phyloP scores from a whole-genome alignment of 1,140 invertebrate genomes.

The Limonius californicus region DNA sequence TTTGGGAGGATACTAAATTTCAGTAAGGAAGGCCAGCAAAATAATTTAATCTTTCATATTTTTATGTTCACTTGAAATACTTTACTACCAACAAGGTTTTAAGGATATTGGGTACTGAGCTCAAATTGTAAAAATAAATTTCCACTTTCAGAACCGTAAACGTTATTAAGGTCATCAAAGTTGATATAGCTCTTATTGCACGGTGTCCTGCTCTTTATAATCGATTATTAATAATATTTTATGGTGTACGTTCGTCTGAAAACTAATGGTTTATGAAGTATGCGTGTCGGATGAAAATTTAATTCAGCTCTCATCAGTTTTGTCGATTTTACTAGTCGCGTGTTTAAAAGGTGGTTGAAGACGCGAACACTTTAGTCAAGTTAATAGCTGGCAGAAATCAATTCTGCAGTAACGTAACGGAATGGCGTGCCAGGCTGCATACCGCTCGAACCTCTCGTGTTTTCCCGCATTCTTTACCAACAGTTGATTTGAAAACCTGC shows the following conservation, averaged over 20 bases:
- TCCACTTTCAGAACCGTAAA: neutral
- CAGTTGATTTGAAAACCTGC: constrained; percentile 18
- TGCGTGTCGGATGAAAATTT: constrained; percentile 26
- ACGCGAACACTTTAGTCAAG: constrained; percentile 32
- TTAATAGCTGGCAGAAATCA: constrained; percentile 36
- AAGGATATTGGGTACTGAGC: neutral
- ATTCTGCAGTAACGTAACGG: constrained; percentile 28
- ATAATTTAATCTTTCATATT: too few relatives aligned
- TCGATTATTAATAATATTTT: constrained; percentile 16
- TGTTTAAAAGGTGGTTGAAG: constrained; percentile 27
- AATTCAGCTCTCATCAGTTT: constrained; percentile 26
- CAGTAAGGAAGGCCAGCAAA: too few relatives aligned
- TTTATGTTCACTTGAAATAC: too few relatives aligned
- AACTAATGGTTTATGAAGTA: constrained; percentile 5
- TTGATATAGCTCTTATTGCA: neutral
- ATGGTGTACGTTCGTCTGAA: constrained; percentile 2
- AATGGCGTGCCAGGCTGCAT: constrained; percentile 32
- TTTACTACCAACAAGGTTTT: neutral
- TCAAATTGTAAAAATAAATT: neutral
- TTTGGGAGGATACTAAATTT: too few relatives aligned
- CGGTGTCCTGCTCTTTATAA: constrained; percentile 2
- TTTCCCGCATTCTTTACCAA: constrained; percentile 18
- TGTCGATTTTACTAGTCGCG: constrained; percentile 30
- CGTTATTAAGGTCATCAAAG: neutral
- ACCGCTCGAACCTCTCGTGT: constrained; percentile 22